Percentiles rank a stretch among this genome's conserved stretches.
Evolutionary conservation across 2,888 invertebrate genomes (phyloP).

Genomic region (Hirtodrosophila alboralis): DNA sequence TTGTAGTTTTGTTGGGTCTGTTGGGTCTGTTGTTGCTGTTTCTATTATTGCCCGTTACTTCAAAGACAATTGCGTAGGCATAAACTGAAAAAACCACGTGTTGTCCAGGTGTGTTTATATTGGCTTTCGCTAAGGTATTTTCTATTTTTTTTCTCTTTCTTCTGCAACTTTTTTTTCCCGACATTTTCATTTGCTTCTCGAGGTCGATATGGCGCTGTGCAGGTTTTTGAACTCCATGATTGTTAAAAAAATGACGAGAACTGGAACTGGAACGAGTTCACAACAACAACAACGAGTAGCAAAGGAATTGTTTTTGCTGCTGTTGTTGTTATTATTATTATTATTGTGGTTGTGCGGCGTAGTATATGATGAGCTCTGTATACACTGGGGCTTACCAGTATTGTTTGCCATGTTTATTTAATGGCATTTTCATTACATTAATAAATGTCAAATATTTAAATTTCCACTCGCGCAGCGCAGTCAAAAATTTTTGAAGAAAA

Average conservation of each 20-base stretch:
- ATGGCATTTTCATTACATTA: constrained; percentile 73
- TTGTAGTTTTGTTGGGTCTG: constrained; percentile 13
- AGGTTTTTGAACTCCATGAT: constrained; percentile 40
- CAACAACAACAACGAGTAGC: not conserved
- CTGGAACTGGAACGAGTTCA: not conserved
- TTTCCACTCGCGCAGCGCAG: constrained; percentile 49
- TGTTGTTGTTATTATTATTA: no score
- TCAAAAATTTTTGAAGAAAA: constrained; percentile 5
- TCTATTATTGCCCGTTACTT: constrained; percentile 49
- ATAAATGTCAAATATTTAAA: constrained; percentile 77
- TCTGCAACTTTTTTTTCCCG: constrained; percentile 5
- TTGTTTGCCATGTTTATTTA: constrained; percentile 67
- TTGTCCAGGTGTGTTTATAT: constrained; percentile 75
- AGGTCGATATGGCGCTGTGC: constrained; percentile 22
- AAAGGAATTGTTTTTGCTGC: constrained; percentile 15
- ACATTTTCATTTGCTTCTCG: constrained; percentile 37
- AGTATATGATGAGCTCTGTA: constrained; percentile 20
- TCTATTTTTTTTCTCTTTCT: constrained; percentile 1
- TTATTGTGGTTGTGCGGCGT: no score
- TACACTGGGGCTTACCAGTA: constrained; percentile 56
- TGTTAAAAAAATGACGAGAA: constrained; percentile 15
- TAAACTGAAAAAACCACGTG: constrained; percentile 58
- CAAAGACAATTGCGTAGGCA: constrained; percentile 57
- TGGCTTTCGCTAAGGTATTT: constrained; percentile 38
- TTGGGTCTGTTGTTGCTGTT: constrained; percentile 9